Evolutionary conservation across 2,113 vertebrate species (phyloP).

Genomic region (Neodon shergylaensis): DNA sequence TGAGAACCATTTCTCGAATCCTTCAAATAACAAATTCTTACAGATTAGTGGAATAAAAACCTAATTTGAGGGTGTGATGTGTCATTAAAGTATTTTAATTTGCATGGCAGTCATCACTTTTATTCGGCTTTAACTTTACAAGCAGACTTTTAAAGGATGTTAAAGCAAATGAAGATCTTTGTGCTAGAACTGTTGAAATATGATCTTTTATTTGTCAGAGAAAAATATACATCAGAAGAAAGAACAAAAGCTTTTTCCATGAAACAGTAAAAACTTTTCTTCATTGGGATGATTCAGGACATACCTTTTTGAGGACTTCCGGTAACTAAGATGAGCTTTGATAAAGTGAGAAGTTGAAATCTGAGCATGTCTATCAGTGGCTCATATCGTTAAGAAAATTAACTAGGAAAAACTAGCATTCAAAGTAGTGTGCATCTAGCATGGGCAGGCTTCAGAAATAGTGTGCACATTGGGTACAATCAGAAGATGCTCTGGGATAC

Average conservation of each 20-base stretch:
- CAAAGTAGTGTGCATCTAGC: not conserved
- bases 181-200: not conserved
- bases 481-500: not conserved
- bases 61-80: not conserved
- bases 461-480: not conserved
- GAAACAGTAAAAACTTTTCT: not conserved
- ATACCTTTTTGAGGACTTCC: not conserved
- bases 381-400: not conserved
- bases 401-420: not conserved
- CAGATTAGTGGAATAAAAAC: not conserved
- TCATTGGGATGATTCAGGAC: not conserved
- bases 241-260: not conserved
- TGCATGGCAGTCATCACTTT: not conserved
- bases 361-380: not conserved
- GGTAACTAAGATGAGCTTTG: not conserved
- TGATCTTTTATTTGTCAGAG: not conserved
- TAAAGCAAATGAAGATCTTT: not conserved
- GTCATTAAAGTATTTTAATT: not conserved
- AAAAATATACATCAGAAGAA: not conserved
- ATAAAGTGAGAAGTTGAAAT: not conserved
- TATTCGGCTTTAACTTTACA: not conserved
- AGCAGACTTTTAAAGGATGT: not conserved
- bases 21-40: not conserved
- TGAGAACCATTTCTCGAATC: not conserved
- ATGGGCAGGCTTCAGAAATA: not conserved